Evolutionary conservation across 2,113 vertebrate genomes (phyloP), one percentile per base, ranked within the genome.

Genomic region (Chiloscyllium plagiosum): DNA sequence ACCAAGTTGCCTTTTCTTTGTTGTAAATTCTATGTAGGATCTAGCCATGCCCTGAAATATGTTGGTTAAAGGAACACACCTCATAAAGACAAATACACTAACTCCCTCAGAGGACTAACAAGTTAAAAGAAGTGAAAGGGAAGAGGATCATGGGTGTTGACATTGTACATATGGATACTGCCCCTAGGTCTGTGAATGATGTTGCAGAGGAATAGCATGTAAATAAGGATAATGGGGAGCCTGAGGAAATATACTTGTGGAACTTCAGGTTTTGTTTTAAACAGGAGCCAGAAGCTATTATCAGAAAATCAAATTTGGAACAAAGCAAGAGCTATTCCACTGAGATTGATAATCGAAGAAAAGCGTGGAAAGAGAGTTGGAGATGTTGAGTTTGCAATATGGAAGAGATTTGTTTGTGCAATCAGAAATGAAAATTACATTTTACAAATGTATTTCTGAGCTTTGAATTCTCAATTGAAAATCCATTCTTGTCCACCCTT

Each of bases 401-500:
- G 19, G 7, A 37, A 66, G 56, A 13, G 20, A 37, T 1, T 61
- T 61, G 52, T 33, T 90, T 86, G 56, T 61, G 6, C 24, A 90
- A 61, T 90, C 33, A 22, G 33, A 90, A 89, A 92, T 19, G 19
- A 92, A 66, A n/a, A 8, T 37, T 66, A 66, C 7, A n/a, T 37
- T 37, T 92, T 22, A 22, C 66, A 92, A 92, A 37, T 83, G 13
- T 47, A 42, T 83, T 83, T 47, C 37, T 20, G 80, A 47, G 42
- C 26, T 50, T 72, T 50, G 24, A 13, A 24, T 52, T 72, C 26
- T 52, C 68, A 72, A 47, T 72, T 50, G 24, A 95, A 50, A 72
- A 95, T 72, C 93, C 20, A 95, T 70, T 72, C 37, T 92, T n/a
- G 22, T 95, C 93, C 24, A 70, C 47, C 33, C 72, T 26, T 95